phyloP scores from a whole-genome alignment of 2,888 invertebrate species.

The Apoda limacodes region DNA sequence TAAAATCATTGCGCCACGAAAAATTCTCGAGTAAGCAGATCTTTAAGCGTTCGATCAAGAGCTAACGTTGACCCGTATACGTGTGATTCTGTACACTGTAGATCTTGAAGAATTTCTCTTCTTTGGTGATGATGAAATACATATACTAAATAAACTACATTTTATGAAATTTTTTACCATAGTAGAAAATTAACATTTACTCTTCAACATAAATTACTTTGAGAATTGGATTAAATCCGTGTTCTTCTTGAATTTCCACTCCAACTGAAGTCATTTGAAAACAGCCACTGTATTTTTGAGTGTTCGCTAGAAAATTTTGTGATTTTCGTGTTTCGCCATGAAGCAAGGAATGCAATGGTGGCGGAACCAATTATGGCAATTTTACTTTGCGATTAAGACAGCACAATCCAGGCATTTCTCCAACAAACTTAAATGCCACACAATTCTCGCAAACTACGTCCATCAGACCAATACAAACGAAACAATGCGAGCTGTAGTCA shows the following conservation, averaged over 20 bases:
- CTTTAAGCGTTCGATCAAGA: too few relatives aligned
- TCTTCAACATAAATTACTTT: too few relatives aligned
- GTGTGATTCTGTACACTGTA: too few relatives aligned
- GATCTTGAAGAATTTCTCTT: constrained; percentile 24
- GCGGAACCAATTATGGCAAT: too few relatives aligned
- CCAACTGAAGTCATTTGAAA: constrained; percentile 23
- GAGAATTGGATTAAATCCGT: too few relatives aligned
- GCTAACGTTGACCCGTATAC: too few relatives aligned
- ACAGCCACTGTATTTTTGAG: constrained; percentile 19
- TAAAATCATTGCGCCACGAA: too few relatives aligned
- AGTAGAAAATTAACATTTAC: too few relatives aligned
- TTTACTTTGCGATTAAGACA: constrained; percentile 4
- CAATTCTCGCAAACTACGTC: too few relatives aligned
- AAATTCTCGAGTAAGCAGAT: too few relatives aligned
- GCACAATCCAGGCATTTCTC: background rate
- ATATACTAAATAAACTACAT: constrained; percentile 23
- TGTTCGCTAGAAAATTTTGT: constrained; percentile 21
- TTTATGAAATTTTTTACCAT: constrained; percentile 10
- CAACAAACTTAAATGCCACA: background rate
- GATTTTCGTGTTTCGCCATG: constrained; percentile 16
- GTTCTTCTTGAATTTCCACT: constrained; percentile 19
- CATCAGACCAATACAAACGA: too few relatives aligned
- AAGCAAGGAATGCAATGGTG: constrained; percentile 10
- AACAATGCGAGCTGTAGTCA: too few relatives aligned
- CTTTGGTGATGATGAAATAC: constrained; percentile 25